Evolutionary conservation across 2,797 vertebrate genomes (phyloP), one percentile per base, ranked within the genome.

Genomic region (Siniperca scherzeri): DNA sequence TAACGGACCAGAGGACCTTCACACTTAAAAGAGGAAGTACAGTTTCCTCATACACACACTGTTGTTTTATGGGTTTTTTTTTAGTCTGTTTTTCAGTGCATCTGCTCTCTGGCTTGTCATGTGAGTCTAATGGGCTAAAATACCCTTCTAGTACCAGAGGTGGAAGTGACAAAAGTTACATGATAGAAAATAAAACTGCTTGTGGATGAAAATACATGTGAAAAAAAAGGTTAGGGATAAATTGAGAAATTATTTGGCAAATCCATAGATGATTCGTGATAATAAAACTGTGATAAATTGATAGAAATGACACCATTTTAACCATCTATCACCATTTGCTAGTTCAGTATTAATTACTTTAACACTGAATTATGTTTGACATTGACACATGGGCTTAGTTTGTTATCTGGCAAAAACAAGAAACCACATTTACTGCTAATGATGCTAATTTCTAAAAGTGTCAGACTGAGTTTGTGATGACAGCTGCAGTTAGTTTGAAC

Each of bases 1-100:
- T 21, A 40, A 48, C 22, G 0, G 4, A 71, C 1, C 8, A 50
- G 8, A 71, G 3, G 17, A 61, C 4, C 13, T 19, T 56, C 42
- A 69, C 22, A 8, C 61, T 27, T 2, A 17, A 82, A 92, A 85
- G 80, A 84, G 84, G 89, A 92, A 92, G 87, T 88, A 16, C 7
- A 40, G 61, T 81, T 88, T 83, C 80, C 79, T 74, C 61, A 10
- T 48, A 48, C 19, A 56, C 55, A 74, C 73, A 17, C 25, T 27
- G 22, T 21, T 81, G 36, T 27, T 71, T 70, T 75, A 25, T 67
- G 25, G 22, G 30, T 3, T 27, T 71, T 71, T 77, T 30, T 64
- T 30, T 10, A 30, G 9, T 36, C 38, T 22, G 12, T 44, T 68
- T 46, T 55, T 50, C 71, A n/a, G 68, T 40, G 44, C 33, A 6